Percentiles rank a stretch among this genome's conserved stretches.
Evolutionary conservation across 2,113 vertebrate species (phyloP).

Genomic region (Podilymbus podiceps): DNA sequence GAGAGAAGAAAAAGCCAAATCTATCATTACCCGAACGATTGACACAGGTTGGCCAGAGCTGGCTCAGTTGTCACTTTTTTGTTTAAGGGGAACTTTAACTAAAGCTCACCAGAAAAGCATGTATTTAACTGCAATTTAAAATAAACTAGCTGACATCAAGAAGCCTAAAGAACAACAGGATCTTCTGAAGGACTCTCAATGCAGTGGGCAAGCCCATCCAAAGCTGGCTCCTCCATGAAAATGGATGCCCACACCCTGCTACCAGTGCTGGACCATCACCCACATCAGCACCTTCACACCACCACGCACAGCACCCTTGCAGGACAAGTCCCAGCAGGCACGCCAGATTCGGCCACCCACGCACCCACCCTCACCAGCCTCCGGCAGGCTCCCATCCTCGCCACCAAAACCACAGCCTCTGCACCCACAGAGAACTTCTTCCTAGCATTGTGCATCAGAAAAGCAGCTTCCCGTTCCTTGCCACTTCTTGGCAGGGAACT

Average conservation of each 20-base stretch:
- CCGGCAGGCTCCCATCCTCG: neutral
- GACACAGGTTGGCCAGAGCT: neutral
- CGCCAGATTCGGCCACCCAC: neutral
- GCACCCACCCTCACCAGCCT: neutral
- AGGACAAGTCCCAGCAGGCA: accelerated
- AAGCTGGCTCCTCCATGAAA: neutral
- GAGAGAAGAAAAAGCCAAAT: neutral
- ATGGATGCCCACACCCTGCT: neutral
- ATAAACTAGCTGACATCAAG: neutral
- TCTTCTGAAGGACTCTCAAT: neutral
- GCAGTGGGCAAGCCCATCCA: neutral
- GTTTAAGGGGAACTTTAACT: neutral
- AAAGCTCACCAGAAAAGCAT: neutral
- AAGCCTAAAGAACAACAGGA: neutral
- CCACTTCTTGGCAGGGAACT: slow-evolving; percentile 3
- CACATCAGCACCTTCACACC: neutral
- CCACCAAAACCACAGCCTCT: neutral
- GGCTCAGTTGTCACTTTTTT: neutral
- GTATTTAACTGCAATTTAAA: neutral
- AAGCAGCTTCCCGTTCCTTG: neutral
- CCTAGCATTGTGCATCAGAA: neutral
- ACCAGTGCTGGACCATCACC: accelerated
- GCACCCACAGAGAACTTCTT: accelerated
- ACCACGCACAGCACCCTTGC: neutral
- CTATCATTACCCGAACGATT: neutral